Base-by-base conservation (phyloP, 2,888 invertebrate genomes). In the Dasypogon diadema region DNA sequence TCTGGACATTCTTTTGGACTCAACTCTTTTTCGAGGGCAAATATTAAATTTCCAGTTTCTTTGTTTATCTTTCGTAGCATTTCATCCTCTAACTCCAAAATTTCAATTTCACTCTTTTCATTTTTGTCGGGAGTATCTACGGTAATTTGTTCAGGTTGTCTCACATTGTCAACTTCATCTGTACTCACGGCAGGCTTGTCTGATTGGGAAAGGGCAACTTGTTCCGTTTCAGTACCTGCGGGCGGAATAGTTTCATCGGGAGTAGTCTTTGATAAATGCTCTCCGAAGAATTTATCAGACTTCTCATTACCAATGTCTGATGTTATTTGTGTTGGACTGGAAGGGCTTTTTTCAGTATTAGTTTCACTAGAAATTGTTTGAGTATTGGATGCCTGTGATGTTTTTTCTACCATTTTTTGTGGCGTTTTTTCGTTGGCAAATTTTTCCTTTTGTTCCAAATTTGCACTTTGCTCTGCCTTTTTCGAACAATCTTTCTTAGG, bases 231-330 rank as follows among this genome's bases (percentile, higher is more conserved):
- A 12, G 34, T 22, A 18, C 12, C n/a, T 26, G 48, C 1, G 16
- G 3, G 3, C 34, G 24, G 26, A 48, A 79, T 26, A 6, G 73
- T 77, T 70, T 79, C 78, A 60, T 78, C 77, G 2, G 79, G 78
- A 14, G 80, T 48, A 42, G 77, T 75, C 51, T 79, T 79, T 1
- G 80, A 79, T 73, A 80, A 70, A 63, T 77, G 78, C 78, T 79
- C 80, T 37, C 80, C 80, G 56, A 80, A 79, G 77, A 80, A 80
- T 78, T 80, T 80, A 74, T 80, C 80, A 8, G 79, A 79, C 74
- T 80, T 80, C 54, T 76, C 79, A 60, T 80, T 80, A 14, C 80
- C 80, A 72, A 80, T 77, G 34, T 78, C 78, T 0, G 77, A 76
- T 4, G 79, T 55, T 55, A 75, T 78, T 51, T 77, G 72, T 12